Percentiles rank a stretch among this genome's conserved stretches.
phyloP scores from a whole-genome alignment of 53 echinoderm and acorn worm species.

The Crossaster papposus region DNA sequence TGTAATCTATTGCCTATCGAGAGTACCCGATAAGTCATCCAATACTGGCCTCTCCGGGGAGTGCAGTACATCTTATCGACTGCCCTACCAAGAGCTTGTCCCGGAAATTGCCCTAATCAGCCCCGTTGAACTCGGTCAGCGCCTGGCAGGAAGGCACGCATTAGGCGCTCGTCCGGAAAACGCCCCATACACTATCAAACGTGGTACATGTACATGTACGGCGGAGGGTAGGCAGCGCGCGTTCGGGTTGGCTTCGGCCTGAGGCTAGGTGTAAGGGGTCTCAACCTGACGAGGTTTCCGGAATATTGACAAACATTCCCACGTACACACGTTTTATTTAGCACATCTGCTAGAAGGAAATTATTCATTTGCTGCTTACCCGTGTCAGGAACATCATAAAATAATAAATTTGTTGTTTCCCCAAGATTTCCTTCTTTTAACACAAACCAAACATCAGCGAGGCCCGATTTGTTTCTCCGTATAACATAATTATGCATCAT shows the following conservation, averaged over 20 bases:
- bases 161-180: conserved; percentile 48
- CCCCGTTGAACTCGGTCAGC: conserved; percentile 45
- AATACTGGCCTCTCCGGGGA: conserved; percentile 30
- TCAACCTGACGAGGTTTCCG: background rate
- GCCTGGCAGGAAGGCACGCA: conserved; percentile 43
- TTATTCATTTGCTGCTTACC: background rate
- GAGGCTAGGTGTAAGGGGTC: too few species aligned
- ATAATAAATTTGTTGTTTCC: background rate
- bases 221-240: background rate
- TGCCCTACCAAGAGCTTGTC: conserved; percentile 34
- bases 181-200: conserved; percentile 41
- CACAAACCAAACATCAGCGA: background rate
- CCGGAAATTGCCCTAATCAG: conserved; percentile 57
- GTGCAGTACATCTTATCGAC: conserved; percentile 34
- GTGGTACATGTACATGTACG: background rate
- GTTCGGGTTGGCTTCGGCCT: background rate
- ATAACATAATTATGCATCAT: background rate
- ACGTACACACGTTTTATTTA: background rate
- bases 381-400: background rate
- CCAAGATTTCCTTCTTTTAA: background rate
- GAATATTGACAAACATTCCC: background rate
- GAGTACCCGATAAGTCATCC: conserved; percentile 47
- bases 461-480: too few species aligned
- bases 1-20: background rate
- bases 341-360: background rate